Conservation (phyloP, 2,797 vertebrate species). For the Emydoidea blandingii region DNA sequence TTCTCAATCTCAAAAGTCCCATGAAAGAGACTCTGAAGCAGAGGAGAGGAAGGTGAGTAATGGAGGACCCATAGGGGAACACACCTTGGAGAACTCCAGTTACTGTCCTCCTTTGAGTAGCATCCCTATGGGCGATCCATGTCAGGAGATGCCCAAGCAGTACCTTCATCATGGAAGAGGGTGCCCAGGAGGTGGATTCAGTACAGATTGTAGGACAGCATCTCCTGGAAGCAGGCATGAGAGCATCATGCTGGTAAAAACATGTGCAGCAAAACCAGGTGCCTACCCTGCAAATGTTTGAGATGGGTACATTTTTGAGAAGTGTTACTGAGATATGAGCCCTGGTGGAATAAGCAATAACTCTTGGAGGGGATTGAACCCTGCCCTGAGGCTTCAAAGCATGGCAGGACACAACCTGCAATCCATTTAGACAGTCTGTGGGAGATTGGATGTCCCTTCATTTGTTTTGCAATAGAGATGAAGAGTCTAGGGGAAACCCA, state of each 20-base stretch:
- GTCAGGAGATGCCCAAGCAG: background rate
- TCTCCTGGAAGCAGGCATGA: background rate
- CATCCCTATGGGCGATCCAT: too few relatives aligned
- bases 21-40: background rate
- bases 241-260: too few relatives aligned
- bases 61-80: background rate
- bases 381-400: background rate
- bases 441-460: background rate
- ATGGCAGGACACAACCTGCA: background rate
- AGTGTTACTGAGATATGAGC: too few relatives aligned
- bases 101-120: background rate
- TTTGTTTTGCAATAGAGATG: background rate
- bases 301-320: too few relatives aligned
- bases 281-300: too few relatives aligned
- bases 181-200: background rate
- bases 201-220: background rate
- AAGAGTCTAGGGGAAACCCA: background rate
- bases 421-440: background rate
- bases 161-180: background rate
- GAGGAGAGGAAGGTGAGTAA: background rate
- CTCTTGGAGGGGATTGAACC: too few relatives aligned
- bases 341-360: too few relatives aligned
- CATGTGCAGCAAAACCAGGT: too few relatives aligned
- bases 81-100: background rate
- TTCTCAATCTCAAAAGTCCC: background rate